Percentiles rank a stretch among this genome's conserved stretches.
These are phyloP conservation scores for Saccostrea cuccullata DNA, from an alignment of 1,140 invertebrate species.

Conservation along the genomic window DNA sequence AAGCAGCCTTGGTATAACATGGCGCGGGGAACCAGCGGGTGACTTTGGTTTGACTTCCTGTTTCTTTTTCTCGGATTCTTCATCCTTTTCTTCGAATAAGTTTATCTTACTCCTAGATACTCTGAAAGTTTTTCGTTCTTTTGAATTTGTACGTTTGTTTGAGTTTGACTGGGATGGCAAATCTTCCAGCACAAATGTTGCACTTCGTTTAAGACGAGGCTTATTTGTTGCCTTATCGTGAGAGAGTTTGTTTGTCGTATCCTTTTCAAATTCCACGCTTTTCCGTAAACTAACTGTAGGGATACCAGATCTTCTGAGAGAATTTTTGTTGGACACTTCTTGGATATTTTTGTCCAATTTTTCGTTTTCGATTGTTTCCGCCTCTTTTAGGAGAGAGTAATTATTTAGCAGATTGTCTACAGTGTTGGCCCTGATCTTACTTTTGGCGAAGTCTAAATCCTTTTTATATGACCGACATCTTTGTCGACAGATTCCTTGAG, in stretches of 20 bases:
- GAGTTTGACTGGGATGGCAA: not conserved
- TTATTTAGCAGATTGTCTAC: not conserved
- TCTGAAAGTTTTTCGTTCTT: not conserved
- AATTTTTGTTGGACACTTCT: not conserved
- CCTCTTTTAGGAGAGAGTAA: slow-evolving; percentile 9
- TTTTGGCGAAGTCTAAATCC: not conserved
- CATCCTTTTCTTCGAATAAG: not conserved
- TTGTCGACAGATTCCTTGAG: not conserved
- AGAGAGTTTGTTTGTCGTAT: not conserved
- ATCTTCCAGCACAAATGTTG: not conserved
- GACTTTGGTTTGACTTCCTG: not conserved
- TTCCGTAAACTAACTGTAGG: slow-evolving; percentile 7
- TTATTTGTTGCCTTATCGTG: not conserved
- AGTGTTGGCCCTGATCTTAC: not conserved
- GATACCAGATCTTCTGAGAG: not conserved
- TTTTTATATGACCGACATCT: slow-evolving; percentile 5
- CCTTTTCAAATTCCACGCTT: not conserved
- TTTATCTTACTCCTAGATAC: not conserved
- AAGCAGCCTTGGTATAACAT: not conserved
- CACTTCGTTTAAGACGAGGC: not conserved
- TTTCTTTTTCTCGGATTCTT: not conserved
- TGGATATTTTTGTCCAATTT: not conserved
- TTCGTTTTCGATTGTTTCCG: slow-evolving; percentile 13
- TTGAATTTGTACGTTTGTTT: not conserved
- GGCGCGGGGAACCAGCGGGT: not conserved